Percentiles rank a stretch among this genome's conserved stretches.
Conservation (phyloP, 2,888 invertebrate genomes). For the Orthosia cruda region DNA sequence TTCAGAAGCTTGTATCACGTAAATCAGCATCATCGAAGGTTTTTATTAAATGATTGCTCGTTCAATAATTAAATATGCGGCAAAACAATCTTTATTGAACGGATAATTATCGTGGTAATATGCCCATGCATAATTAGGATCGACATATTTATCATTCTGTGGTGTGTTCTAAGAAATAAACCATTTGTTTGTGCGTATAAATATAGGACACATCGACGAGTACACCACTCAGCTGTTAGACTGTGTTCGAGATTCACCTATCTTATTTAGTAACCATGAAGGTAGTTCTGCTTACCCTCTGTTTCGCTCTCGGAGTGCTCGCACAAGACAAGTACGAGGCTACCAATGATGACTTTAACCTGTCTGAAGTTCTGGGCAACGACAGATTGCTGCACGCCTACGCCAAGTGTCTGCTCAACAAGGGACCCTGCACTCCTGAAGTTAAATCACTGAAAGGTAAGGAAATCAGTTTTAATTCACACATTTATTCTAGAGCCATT, state of each 20-base stretch:
- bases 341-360: slow-evolving; percentile 93
- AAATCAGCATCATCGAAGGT: slow-evolving; percentile 11
- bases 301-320: slow-evolving; percentile 73
- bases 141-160: slow-evolving; percentile 71
- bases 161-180: slow-evolving; percentile 66
- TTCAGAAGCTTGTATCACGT: neutral
- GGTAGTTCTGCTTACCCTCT: slow-evolving; percentile 74
- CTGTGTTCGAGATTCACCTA: slow-evolving; percentile 42
- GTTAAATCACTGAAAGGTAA: slow-evolving; percentile 94
- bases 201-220: slow-evolving; percentile 64
- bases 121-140: slow-evolving; percentile 67
- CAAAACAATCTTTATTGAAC: slow-evolving; percentile 67
- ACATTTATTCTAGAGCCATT: slow-evolving; percentile 5
- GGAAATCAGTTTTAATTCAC: slow-evolving; percentile 45
- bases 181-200: slow-evolving; percentile 70
- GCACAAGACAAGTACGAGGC: slow-evolving; percentile 91
- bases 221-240: slow-evolving; percentile 62
- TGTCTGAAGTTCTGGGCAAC: slow-evolving; percentile 93
- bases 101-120: slow-evolving; percentile 67
- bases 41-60: slow-evolving; percentile 30
- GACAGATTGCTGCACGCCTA: slow-evolving; percentile 93
- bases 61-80: slow-evolving; percentile 55
- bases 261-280: slow-evolving; percentile 74
- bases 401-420: slow-evolving; percentile 93
- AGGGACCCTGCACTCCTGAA: slow-evolving; percentile 94